A percentile compares a stretch with the other conserved stretches of the same genome.
phyloP scores from a whole-genome alignment of 2,113 vertebrate species.

The Alethe castanea region DNA sequence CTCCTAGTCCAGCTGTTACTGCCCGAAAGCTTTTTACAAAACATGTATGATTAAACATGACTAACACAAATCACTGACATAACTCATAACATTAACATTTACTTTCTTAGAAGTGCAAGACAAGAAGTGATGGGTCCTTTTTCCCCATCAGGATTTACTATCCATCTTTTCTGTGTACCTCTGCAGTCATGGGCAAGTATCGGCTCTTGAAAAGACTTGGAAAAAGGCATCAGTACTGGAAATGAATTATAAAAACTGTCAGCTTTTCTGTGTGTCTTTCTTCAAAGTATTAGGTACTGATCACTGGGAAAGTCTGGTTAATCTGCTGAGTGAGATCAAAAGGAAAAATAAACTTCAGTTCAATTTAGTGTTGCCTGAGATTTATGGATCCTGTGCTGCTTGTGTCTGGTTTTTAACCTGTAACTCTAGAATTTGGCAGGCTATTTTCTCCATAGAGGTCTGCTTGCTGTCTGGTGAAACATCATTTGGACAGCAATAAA shows the following conservation, averaged over 20 bases:
- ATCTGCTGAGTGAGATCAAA: constrained; percentile 50
- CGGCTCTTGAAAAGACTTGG: background rate
- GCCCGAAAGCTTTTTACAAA: background rate
- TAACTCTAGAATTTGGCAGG: constrained; percentile 24
- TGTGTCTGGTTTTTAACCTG: background rate
- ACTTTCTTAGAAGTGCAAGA: background rate
- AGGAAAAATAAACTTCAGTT: constrained; percentile 3
- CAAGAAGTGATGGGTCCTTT: background rate
- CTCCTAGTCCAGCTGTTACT: background rate
- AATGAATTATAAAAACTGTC: constrained; percentile 11
- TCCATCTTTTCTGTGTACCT: background rate
- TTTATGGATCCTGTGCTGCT: constrained; percentile 49
- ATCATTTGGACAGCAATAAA: background rate
- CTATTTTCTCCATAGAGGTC: background rate
- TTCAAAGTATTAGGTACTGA: background rate
- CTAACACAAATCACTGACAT: background rate
- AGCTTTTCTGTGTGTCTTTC: background rate
- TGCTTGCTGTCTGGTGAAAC: background rate
- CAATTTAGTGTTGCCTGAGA: constrained; percentile 30
- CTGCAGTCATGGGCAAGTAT: background rate
- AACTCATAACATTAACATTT: background rate
- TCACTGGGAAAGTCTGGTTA: constrained; percentile 5
- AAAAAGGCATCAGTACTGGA: background rate
- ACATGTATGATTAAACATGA: background rate
- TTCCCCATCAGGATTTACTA: background rate